Evolutionary conservation across 1,140 invertebrate genomes (phyloP).

Genomic region (Aphis gossypii): DNA sequence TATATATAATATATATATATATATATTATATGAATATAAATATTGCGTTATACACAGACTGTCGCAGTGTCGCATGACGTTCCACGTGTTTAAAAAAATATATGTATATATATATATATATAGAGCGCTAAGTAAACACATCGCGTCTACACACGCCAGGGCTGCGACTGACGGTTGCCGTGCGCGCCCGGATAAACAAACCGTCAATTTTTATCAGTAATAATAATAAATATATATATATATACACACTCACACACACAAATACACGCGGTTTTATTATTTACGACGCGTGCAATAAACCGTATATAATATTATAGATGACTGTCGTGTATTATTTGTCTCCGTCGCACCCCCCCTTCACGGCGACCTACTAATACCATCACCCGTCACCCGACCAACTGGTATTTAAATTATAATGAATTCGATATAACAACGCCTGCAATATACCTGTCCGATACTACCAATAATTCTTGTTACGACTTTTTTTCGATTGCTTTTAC

Average conservation of each 20-base stretch:
- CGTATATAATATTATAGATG: constrained; percentile 16
- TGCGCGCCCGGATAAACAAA: constrained; percentile 33
- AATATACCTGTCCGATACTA: background rate
- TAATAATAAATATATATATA: background rate
- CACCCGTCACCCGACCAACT: background rate
- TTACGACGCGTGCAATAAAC: constrained; percentile 47
- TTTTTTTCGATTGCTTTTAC: background rate
- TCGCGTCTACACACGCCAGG: background rate
- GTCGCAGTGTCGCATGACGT: background rate
- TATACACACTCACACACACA: background rate
- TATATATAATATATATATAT: background rate
- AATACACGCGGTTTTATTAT: background rate
- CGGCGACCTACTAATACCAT: background rate
- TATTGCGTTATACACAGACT: background rate
- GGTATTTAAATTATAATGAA: constrained; percentile 20
- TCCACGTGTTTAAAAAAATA: background rate
- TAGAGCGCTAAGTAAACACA: background rate
- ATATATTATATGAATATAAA: background rate
- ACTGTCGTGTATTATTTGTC: background rate
- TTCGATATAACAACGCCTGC: background rate
- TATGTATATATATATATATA: background rate
- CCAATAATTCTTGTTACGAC: background rate
- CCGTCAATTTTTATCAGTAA: constrained; percentile 42
- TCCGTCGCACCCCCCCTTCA: background rate
- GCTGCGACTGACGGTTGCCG: background rate